Conservation (phyloP, 2,888 invertebrate genomes). For the Argynnis bischoffii region DNA sequence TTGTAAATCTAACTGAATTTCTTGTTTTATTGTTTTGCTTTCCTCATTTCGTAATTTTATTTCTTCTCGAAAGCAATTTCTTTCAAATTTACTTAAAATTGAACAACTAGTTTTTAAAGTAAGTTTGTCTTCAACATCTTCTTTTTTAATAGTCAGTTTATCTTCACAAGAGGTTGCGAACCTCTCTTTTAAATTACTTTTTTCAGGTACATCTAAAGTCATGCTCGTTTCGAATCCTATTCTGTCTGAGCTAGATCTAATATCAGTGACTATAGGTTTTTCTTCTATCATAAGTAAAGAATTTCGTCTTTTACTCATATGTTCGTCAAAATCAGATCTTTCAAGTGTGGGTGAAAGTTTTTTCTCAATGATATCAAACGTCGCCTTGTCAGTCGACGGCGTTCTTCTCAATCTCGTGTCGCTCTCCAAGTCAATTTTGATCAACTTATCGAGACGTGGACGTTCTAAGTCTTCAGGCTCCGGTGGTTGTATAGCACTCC, state of each 20-base stretch:
- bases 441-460: conserved; percentile 44
- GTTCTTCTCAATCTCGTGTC: conserved; percentile 76
- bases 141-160: conserved; percentile 32
- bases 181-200: conserved; percentile 32
- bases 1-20: conserved; percentile 30
- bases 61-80: conserved; percentile 33
- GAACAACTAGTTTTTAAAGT: conserved; percentile 31
- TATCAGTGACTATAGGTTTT: conserved; percentile 44
- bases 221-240: conserved; percentile 29
- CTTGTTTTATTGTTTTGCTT: conserved; percentile 36
- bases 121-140: conserved; percentile 35
- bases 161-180: conserved; percentile 27
- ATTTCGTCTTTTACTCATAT: conserved; percentile 45
- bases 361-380: conserved; percentile 46
- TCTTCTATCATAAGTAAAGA: conserved; percentile 40
- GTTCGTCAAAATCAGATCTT: conserved; percentile 45
- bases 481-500: conserved; percentile 51
- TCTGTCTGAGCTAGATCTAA: conserved; percentile 34
- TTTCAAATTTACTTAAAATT: conserved; percentile 34
- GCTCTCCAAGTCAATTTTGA: conserved; percentile 56
- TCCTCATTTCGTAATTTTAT: conserved; percentile 30
- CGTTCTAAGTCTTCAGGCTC: conserved; percentile 45
- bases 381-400: conserved; percentile 56
- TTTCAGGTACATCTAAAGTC: conserved; percentile 31
- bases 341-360: conserved; percentile 49